phyloP scores from a whole-genome alignment of 2,797 vertebrate genomes.

The Ctenopoma multispine region DNA sequence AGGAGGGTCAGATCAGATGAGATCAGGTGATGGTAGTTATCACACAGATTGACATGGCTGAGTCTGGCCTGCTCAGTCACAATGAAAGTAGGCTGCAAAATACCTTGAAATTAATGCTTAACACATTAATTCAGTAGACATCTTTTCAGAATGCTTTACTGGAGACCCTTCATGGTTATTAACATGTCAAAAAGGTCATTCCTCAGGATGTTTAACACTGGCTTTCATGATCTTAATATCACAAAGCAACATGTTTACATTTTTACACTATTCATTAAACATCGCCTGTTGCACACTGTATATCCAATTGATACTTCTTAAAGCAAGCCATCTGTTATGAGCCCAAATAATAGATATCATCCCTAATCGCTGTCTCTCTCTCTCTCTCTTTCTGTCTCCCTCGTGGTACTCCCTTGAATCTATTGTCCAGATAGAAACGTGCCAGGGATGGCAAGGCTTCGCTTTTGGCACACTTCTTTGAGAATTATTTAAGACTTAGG shows the following conservation, averaged over 20 bases:
- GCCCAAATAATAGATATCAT: constrained; percentile 57
- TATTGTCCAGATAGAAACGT: constrained; percentile 85
- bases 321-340: constrained; percentile 61
- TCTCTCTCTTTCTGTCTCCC: constrained; percentile 22
- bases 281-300: constrained; percentile 22
- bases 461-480: constrained; percentile 83
- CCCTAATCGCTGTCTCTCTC: constrained; percentile 21
- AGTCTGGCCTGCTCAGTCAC: background rate
- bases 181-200: constrained; percentile 20
- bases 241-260: constrained; percentile 10
- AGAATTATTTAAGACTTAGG: constrained; percentile 89
- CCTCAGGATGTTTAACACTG: background rate
- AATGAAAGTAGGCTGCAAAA: constrained; percentile 34
- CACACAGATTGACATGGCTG: constrained; percentile 34
- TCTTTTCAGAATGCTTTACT: constrained; percentile 24
- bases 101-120: constrained; percentile 35
- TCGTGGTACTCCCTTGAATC: constrained; percentile 68
- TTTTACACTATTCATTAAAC: constrained; percentile 11
- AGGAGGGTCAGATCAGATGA: constrained; percentile 65
- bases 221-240: background rate
- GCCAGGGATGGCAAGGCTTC: constrained; percentile 80
- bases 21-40: constrained; percentile 65
- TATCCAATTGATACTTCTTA: constrained; percentile 38
- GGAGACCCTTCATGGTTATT: constrained; percentile 4
- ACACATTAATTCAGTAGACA: constrained; percentile 19